Base-by-base conservation (phyloP, 2,113 vertebrate genomes). In the Hucho hucho region DNA sequence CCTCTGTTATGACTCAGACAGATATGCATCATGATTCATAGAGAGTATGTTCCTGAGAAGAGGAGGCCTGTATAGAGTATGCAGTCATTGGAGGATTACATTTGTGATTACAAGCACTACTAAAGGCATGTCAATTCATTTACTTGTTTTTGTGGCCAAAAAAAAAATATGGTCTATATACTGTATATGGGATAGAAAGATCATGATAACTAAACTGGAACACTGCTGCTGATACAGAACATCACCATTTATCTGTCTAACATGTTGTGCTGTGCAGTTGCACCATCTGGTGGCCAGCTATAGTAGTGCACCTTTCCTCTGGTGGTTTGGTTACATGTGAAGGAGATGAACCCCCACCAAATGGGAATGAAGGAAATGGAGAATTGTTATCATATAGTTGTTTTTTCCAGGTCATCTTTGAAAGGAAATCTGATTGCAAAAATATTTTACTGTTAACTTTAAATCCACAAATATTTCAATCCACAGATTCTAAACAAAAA, bases 201-300 rank as follows among this genome's bases (percentile, higher is more conserved):
- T 6, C 4, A 59, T 18, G 20, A n/a, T n/a, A 14, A 1, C 29
- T 47, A 11, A 14, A 0, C 11, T 49, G 47, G 13, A 49, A 13
- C 47, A 11, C 47, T 49, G 13, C 13, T 14, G 5, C 1, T 61
- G 3, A 61, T 61, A 61, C 18, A 13, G 18, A n/a, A n/a, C 58
- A 7, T 37, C 7, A 9, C 32, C 32, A 37, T 37, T 37, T 9
- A 9, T 4, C 25, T 47, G 14, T 26, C 24, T 56, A 16, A 26
- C 49, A 14, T 18, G 61, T 37, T 79, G 3, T 64, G 0, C 59
- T 56, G 28, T 77, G 32, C 73, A 69, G 4, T 47, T 49, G 0
- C 61, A 61, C 84, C 89, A 72, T 69, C 70, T 79, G 29, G 74
- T 86, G 89, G 85, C 3, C 16, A 4, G 14, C 68, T 49, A 64